Conservation (phyloP, 2,797 vertebrate genomes). For the Hypotaenidia philippensis region DNA sequence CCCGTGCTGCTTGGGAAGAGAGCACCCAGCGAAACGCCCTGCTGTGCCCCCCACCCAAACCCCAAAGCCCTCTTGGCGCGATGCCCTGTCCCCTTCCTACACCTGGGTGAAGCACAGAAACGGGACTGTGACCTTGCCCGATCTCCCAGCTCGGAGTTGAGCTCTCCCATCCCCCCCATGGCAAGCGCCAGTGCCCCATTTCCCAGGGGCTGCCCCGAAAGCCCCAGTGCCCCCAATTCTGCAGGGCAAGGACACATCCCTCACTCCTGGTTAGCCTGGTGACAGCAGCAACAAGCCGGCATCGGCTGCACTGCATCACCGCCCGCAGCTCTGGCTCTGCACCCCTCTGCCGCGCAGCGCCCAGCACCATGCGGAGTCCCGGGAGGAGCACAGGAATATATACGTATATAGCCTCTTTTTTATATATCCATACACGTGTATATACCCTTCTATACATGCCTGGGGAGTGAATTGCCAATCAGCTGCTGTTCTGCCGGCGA, state of each 20-base stretch:
- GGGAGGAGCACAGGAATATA: neutral
- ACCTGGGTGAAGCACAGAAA: neutral
- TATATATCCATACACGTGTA: fast-evolving
- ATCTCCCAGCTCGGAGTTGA: fast-evolving
- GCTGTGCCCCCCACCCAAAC: too few species aligned
- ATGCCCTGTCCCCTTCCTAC: neutral
- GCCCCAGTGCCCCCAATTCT: neutral
- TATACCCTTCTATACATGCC: fast-evolving
- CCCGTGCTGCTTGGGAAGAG: neutral
- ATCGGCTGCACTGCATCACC: neutral
- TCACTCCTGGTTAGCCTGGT: fast-evolving
- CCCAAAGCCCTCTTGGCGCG: fast-evolving
- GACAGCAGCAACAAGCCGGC: neutral
- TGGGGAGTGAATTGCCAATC: neutral
- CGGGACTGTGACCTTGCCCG: neutral
- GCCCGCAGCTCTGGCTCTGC: neutral
- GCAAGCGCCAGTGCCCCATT: neutral
- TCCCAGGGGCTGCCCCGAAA: neutral
- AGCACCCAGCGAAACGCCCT: neutral
- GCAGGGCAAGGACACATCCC: neutral
- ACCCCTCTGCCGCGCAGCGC: neutral
- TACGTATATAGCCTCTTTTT: neutral
- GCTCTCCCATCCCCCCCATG: neutral
- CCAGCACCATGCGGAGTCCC: fast-evolving
- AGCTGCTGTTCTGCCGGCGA: neutral